A percentile compares a stretch with the other conserved stretches of the same genome.
Evolutionary conservation across 2,888 invertebrate genomes (phyloP).

Genomic region (Limnephilus marmoratus): DNA sequence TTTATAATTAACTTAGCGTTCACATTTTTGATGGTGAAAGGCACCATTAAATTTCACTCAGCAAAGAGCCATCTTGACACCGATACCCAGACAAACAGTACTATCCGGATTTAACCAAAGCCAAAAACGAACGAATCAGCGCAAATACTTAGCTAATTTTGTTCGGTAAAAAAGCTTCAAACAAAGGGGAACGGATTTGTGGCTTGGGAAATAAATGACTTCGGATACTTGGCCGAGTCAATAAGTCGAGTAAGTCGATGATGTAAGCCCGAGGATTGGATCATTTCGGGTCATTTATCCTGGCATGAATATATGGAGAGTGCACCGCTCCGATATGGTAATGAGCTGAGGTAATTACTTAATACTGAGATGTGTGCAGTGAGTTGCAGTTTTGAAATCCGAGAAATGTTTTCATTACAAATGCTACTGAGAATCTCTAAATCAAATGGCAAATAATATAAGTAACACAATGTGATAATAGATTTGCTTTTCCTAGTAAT

Average conservation of each 20-base stretch:
- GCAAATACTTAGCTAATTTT: background rate
- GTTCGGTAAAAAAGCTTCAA: background rate
- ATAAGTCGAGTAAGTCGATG: background rate
- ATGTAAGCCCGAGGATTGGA: background rate
- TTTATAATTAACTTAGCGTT: background rate
- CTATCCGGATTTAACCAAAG: background rate
- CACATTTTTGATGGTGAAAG: background rate
- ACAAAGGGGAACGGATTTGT: background rate
- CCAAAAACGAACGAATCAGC: background rate
- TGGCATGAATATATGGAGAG: constrained; percentile 53
- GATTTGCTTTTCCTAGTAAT: too few relatives aligned
- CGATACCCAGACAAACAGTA: background rate
- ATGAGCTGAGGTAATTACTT: background rate
- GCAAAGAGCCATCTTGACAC: background rate
- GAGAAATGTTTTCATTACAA: background rate
- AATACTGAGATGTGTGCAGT: background rate
- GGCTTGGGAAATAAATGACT: background rate
- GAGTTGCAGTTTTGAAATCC: background rate
- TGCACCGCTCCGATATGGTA: constrained; percentile 45
- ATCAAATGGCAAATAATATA: too few relatives aligned
- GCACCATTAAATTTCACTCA: background rate
- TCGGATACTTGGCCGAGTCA: background rate
- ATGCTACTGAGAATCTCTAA: too few relatives aligned
- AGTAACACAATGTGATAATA: too few relatives aligned
- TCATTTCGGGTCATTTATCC: background rate